Conservation (phyloP, 2,797 vertebrate species). For the Pipistrellus pipistrellus region DNA sequence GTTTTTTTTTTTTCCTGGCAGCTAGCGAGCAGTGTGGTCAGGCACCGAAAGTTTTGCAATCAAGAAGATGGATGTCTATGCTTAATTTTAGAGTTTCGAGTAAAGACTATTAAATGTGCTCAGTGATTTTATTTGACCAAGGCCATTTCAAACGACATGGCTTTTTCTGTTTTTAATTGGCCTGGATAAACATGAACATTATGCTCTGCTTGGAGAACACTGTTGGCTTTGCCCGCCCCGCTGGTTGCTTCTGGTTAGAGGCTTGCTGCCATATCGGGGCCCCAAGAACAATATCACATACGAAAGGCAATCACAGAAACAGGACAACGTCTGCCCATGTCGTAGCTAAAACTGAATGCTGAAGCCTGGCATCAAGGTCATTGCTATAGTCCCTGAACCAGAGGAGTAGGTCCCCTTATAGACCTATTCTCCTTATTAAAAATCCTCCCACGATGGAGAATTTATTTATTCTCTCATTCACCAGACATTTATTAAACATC, state of each 20-base stretch:
- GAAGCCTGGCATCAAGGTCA: neutral
- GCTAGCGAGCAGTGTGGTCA: neutral
- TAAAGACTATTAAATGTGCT: slow-evolving; percentile 68
- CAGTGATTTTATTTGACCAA: slow-evolving; percentile 67
- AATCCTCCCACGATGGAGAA: neutral
- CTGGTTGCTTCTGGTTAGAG: neutral
- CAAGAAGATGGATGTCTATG: slow-evolving; percentile 65
- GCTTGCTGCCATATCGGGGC: neutral
- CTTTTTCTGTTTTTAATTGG: slow-evolving; percentile 3
- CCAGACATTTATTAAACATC: neutral
- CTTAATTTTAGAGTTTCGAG: slow-evolving; percentile 74
- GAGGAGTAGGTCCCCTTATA: neutral
- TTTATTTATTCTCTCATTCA: neutral
- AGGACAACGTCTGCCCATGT: neutral
- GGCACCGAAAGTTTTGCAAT: slow-evolving; percentile 70
- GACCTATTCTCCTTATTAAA: neutral
- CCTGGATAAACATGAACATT: slow-evolving; percentile 24
- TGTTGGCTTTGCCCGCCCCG: neutral
- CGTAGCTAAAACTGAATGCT: neutral
- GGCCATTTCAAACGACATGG: slow-evolving; percentile 26
- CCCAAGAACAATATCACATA: neutral
- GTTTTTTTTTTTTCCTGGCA: slow-evolving; percentile 40
- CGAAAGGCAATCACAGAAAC: neutral
- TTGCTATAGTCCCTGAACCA: neutral
- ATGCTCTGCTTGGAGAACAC: slow-evolving; percentile 25